Evolutionary conservation across 2,888 invertebrate genomes (phyloP).

Genomic region (Cantharis rustica): DNA sequence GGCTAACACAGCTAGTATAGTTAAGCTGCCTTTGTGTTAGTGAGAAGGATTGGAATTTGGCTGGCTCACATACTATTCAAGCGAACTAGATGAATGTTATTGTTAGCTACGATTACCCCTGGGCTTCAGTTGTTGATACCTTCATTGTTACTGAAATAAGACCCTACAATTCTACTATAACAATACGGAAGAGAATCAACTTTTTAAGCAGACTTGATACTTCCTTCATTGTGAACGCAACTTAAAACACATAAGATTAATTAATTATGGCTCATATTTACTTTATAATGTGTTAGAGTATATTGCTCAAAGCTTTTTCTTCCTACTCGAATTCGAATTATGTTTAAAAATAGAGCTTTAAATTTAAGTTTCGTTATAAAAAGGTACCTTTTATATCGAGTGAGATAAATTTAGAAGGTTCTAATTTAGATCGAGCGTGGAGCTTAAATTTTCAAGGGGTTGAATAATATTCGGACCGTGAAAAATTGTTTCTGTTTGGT

Average conservation of each 20-base stretch:
- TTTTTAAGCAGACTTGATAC: conserved; percentile 21
- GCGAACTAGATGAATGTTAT: conserved; percentile 46
- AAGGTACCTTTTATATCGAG: neutral
- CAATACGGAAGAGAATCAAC: conserved; percentile 29
- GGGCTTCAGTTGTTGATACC: conserved; percentile 53
- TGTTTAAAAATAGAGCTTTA: neutral
- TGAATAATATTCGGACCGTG: neutral
- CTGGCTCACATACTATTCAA: conserved; percentile 28
- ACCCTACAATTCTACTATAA: conserved; percentile 34
- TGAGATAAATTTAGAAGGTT: neutral
- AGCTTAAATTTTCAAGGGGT: neutral
- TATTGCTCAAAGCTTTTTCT: too few species aligned
- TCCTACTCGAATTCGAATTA: neutral
- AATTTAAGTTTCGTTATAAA: neutral
- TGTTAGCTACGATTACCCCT: conserved; percentile 51
- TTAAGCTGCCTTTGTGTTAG: conserved; percentile 17
- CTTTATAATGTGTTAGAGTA: too few species aligned
- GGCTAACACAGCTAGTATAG: conserved; percentile 16
- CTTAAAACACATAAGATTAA: conserved; percentile 22
- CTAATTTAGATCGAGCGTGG: neutral
- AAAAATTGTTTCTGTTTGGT: neutral
- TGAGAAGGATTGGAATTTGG: conserved; percentile 18
- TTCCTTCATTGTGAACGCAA: conserved; percentile 14
- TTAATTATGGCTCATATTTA: conserved; percentile 17
- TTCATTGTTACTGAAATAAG: conserved; percentile 49